Evolutionary conservation across 2,797 vertebrate species (phyloP).

Genomic region (Hydrocynus forskahlii): DNA sequence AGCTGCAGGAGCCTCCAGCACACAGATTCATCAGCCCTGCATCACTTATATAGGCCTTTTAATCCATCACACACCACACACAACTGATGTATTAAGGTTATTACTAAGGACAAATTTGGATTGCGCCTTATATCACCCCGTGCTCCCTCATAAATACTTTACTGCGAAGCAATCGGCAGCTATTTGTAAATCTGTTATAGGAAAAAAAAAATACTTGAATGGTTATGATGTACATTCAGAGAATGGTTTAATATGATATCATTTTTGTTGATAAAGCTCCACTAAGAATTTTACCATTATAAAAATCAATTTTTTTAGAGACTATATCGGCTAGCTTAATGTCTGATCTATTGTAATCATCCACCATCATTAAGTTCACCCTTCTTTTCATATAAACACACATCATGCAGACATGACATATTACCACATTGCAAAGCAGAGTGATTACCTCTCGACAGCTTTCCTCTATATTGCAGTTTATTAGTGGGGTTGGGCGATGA

Average conservation of each 20-base stretch:
- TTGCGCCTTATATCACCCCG: slow-evolving; percentile 47
- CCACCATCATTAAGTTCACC: not conserved
- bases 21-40: slow-evolving; percentile 62
- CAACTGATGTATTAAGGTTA: slow-evolving; percentile 80
- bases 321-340: not conserved
- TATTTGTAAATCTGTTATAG: slow-evolving; percentile 26
- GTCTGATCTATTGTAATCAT: no score
- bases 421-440: no score
- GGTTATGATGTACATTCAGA: not conserved
- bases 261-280: not conserved
- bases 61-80: slow-evolving; percentile 77
- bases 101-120: slow-evolving; percentile 71
- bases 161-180: slow-evolving; percentile 25
- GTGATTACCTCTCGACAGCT: no score
- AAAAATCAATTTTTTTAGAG: not conserved
- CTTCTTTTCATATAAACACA: no score
- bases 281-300: not conserved
- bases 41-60: slow-evolving; percentile 74
- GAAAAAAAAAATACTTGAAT: slow-evolving; percentile 1
- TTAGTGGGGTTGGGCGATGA: no score
- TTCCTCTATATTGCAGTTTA: no score
- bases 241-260: not conserved
- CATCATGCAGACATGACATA: no score
- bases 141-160: slow-evolving; percentile 39
- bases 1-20: slow-evolving; percentile 55